Evolutionary conservation across 2,797 vertebrate genomes (phyloP).

Genomic region (Rhinoraja longicauda): DNA sequence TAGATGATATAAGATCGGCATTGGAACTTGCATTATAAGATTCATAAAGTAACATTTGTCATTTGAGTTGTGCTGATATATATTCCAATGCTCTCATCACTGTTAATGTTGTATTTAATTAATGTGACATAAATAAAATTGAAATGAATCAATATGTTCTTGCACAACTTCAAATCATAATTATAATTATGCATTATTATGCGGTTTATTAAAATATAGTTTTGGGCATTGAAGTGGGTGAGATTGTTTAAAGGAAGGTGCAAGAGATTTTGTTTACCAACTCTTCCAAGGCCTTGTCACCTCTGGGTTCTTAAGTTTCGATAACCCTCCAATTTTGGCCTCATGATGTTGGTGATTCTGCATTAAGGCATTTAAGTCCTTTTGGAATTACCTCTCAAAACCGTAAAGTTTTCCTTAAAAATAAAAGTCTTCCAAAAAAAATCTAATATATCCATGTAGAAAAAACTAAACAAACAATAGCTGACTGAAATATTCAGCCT

Average conservation of each 20-base stretch:
- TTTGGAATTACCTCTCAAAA: background rate
- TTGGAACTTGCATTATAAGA: background rate
- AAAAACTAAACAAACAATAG: no score
- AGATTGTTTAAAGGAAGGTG: background rate
- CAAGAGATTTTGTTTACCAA: background rate
- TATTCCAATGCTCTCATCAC: background rate
- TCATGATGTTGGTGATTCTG: background rate
- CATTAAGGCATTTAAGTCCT: background rate
- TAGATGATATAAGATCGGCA: background rate
- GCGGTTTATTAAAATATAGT: background rate
- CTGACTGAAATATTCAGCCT: no score
- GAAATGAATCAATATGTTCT: background rate
- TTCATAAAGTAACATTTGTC: background rate
- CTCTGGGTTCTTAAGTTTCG: background rate
- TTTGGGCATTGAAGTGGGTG: background rate
- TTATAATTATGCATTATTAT: background rate
- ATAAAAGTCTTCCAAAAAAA: no score
- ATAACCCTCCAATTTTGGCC: background rate
- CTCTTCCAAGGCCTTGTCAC: no score
- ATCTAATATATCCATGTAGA: no score
- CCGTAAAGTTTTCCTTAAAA: background rate
- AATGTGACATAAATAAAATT: background rate
- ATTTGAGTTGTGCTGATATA: background rate
- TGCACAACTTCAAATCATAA: background rate
- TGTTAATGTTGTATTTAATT: constrained; percentile 6